Conservation (phyloP, 2,888 invertebrate genomes). For the Torymus tubicola region DNA sequence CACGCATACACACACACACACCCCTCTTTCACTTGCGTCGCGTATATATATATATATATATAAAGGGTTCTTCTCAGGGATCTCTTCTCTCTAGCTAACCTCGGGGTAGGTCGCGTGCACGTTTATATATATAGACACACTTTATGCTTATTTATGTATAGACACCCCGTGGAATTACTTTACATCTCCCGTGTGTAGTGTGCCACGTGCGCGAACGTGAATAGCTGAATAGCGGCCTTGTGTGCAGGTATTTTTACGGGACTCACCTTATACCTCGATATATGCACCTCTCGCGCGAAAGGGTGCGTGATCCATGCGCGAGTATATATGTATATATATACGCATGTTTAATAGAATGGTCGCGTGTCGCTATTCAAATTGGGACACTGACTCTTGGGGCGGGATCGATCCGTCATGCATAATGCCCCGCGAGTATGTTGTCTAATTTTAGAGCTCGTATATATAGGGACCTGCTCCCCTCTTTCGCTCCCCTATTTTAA, state of each 20-base stretch:
- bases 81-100: not conserved
- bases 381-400: constrained; percentile 38
- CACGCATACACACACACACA: no score
- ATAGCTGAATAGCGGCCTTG: constrained; percentile 41
- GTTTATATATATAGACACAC: constrained; percentile 4
- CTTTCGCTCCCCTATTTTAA: not conserved
- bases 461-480: constrained; percentile 42
- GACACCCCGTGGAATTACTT: constrained; percentile 66
- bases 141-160: constrained; percentile 71
- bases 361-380: constrained; percentile 60
- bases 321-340: no score
- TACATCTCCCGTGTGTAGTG: constrained; percentile 60
- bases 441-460: constrained; percentile 11
- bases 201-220: constrained; percentile 31
- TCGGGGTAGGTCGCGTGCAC: constrained; percentile 1
- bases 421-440: constrained; percentile 26
- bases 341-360: constrained; percentile 54
- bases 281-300: constrained; percentile 56
- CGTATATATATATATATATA: no score
- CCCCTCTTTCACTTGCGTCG: not conserved
- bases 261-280: not conserved
- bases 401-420: constrained; percentile 54
- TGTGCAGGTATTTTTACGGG: constrained; percentile 47
- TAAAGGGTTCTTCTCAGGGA: constrained; percentile 2
- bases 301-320: constrained; percentile 55